phyloP scores from a whole-genome alignment of 2,888 invertebrate species.

The Polylopha cassiicola region DNA sequence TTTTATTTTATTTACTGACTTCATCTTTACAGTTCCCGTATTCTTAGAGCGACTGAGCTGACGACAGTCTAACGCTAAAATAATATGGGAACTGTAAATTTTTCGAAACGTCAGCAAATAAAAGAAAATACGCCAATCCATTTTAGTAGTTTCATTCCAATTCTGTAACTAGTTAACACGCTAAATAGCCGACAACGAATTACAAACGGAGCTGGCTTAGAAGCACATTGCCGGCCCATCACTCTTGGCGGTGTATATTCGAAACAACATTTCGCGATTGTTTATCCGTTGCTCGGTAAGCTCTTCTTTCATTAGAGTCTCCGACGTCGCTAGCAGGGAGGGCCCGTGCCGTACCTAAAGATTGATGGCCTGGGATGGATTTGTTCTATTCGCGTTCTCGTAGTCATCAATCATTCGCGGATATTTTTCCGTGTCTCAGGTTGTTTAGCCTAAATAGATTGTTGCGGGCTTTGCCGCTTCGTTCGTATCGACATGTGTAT shows the following conservation, averaged over 20 bases:
- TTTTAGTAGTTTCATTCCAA: too few species aligned
- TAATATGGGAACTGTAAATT: too few species aligned
- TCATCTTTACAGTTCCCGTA: too few species aligned
- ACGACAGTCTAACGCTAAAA: too few species aligned
- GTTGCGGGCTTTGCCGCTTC: conserved; percentile 59
- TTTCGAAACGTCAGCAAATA: too few species aligned
- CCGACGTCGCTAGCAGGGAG: conserved; percentile 62
- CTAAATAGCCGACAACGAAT: conserved; percentile 21
- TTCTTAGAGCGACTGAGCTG: too few species aligned
- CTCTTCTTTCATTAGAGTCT: conserved; percentile 73
- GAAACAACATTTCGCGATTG: conserved; percentile 70
- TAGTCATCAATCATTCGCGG: conserved; percentile 75
- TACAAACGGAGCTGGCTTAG: conserved; percentile 32
- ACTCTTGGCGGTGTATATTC: conserved; percentile 62
- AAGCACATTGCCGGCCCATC: conserved; percentile 54
- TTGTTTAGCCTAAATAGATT: conserved; percentile 74
- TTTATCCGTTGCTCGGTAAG: conserved; percentile 70
- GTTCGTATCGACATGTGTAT: conserved; percentile 58
- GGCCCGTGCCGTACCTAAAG: conserved; percentile 51
- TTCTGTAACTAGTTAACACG: too few species aligned
- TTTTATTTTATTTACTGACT: too few species aligned
- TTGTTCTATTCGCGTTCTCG: conserved; percentile 73
- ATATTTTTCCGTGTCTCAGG: conserved; percentile 75
- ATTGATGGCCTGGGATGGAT: conserved; percentile 73
- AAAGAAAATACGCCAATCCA: too few species aligned